Evolutionary conservation across 2,888 invertebrate genomes (phyloP).

Genomic region (Epinotia brunnichana): DNA sequence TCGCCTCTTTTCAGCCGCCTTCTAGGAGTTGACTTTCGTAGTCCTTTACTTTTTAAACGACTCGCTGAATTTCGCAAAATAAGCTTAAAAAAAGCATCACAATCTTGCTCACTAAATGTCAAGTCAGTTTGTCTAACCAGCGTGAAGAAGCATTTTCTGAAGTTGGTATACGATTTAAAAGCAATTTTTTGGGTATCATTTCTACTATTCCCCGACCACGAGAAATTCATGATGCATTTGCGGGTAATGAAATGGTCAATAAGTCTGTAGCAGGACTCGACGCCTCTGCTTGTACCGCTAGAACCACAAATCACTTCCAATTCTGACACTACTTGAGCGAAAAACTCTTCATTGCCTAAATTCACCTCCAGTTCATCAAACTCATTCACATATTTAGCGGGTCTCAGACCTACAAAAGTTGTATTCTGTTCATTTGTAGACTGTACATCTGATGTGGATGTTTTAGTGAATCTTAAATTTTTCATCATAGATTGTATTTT

Average conservation of each 20-base stretch:
- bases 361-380: slow-evolving; percentile 31
- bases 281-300: slow-evolving; percentile 15
- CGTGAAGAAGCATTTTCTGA: slow-evolving; percentile 31
- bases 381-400: slow-evolving; percentile 36
- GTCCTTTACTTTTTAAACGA: slow-evolving; percentile 19
- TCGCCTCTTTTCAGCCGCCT: slow-evolving; percentile 26
- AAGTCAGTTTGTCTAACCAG: slow-evolving; percentile 32
- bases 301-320: slow-evolving; percentile 36
- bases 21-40: slow-evolving; percentile 25
- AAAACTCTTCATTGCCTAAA: slow-evolving; percentile 32
- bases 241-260: slow-evolving; percentile 37
- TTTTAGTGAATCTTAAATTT: neutral
- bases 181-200: slow-evolving; percentile 32
- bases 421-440: slow-evolving; percentile 5
- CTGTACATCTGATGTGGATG: neutral
- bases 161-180: slow-evolving; percentile 32
- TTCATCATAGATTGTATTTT: slow-evolving; percentile 21
- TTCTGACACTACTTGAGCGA: slow-evolving; percentile 21
- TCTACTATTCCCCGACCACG: slow-evolving; percentile 38
- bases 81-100: slow-evolving; percentile 35
- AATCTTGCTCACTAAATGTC: slow-evolving; percentile 30
- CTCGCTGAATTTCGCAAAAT: slow-evolving; percentile 30
- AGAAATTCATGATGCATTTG: slow-evolving; percentile 24
- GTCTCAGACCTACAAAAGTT: slow-evolving; percentile 11
- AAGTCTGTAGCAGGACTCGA: slow-evolving; percentile 34